Percentiles rank a stretch among this genome's conserved stretches.
Evolutionary conservation across 2,797 vertebrate genomes (phyloP).

Genomic region (Notamacropus eugenii): DNA sequence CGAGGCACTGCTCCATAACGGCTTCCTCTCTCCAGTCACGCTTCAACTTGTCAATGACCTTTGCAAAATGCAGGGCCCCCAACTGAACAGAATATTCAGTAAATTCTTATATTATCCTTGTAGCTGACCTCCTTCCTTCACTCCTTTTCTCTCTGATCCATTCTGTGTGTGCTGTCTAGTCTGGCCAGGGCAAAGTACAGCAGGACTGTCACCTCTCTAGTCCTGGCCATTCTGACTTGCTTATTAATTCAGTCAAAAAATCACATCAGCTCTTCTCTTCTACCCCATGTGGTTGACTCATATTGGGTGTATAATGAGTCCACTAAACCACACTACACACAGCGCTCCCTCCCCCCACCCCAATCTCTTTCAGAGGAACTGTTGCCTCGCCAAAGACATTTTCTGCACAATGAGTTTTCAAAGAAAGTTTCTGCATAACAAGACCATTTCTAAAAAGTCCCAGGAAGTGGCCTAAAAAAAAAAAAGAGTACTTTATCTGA

Average conservation of each 20-base stretch:
- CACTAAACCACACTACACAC: background rate
- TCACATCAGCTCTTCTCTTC: background rate
- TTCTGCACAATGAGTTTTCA: background rate
- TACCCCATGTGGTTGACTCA: background rate
- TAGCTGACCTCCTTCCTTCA: background rate
- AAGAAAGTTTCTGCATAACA: background rate
- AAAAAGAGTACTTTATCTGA: background rate
- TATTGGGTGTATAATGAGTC: background rate
- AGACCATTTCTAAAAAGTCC: background rate
- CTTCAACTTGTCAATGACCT: background rate
- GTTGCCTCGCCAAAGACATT: background rate
- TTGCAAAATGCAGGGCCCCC: background rate
- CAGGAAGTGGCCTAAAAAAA: slow-evolving; percentile 4
- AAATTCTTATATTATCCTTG: background rate
- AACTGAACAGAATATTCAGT: background rate
- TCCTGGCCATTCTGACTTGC: background rate
- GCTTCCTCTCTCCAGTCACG: background rate
- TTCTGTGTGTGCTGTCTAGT: background rate
- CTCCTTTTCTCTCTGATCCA: background rate
- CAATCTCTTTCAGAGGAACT: background rate
- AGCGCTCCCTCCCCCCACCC: background rate
- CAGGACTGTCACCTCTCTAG: background rate
- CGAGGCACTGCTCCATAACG: background rate
- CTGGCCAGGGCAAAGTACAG: background rate
- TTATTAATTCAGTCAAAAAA: background rate